Percentiles rank a stretch among this genome's conserved stretches.
Evolutionary conservation across 2,888 invertebrate species (phyloP).

Genomic region (Drosophila antonietae): DNA sequence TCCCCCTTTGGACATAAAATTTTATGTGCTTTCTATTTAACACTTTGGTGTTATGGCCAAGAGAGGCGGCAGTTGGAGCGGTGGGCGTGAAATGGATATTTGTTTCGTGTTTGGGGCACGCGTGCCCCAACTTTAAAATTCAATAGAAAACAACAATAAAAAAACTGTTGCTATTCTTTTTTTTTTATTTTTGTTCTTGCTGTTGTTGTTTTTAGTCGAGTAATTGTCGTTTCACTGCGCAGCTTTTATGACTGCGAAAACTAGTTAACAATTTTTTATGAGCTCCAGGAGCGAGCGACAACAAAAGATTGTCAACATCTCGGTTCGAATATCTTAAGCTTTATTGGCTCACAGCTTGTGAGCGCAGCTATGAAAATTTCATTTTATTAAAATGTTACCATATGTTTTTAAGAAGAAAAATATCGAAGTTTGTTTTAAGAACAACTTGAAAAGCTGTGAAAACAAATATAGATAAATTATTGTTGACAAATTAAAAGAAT

Average conservation of each 20-base stretch:
- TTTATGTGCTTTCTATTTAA: constrained; percentile 75
- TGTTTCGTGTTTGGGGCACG: constrained; percentile 51
- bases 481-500: no score
- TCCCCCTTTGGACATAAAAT: constrained; percentile 52
- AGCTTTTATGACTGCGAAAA: constrained; percentile 56
- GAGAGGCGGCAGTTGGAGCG: not conserved
- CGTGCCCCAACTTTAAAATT: constrained; percentile 62
- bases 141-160: constrained; percentile 69
- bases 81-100: constrained; percentile 42
- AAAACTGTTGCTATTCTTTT: constrained; percentile 53
- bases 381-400: not conserved
- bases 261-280: constrained; percentile 64
- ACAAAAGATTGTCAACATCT: constrained; percentile 21
- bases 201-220: constrained; percentile 14
- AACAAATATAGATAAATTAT: no score
- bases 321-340: constrained; percentile 20
- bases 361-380: not conserved
- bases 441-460: not conserved
- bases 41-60: constrained; percentile 41
- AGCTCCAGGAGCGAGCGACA: constrained; percentile 28
- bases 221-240: constrained; percentile 25
- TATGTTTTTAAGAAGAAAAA: not conserved
- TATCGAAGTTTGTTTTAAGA: not conserved
- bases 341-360: constrained; percentile 14
- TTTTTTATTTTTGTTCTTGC: not conserved